These are phyloP conservation scores for Paramuricea clavata DNA, from an alignment of 92 coral and sea anemone genomes.

Conservation along the genomic window DNA sequence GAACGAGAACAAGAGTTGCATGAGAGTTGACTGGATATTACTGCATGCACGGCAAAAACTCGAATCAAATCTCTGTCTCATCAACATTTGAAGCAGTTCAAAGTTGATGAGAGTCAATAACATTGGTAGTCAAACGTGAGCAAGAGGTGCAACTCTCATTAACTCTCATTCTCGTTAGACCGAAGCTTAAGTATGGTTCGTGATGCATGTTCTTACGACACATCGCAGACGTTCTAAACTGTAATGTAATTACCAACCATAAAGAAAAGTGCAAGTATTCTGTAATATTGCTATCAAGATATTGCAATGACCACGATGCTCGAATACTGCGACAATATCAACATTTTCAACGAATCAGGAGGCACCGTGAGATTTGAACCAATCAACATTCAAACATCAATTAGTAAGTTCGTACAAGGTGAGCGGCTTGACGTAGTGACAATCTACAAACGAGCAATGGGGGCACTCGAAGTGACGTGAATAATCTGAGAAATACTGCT, in stretches of 20 bases:
- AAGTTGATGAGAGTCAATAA: too few relatives aligned
- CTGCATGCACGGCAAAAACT: too few relatives aligned
- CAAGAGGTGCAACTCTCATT: too few relatives aligned
- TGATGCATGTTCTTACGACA: background rate
- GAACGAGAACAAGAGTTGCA: too few relatives aligned
- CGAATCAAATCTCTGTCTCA: too few relatives aligned
- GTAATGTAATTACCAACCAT: background rate
- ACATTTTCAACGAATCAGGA: background rate
- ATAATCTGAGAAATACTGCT: constrained; percentile 90
- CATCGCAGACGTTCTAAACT: background rate
- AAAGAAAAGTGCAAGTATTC: background rate
- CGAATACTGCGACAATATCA: background rate
- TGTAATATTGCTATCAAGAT: background rate
- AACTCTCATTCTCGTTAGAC: too few relatives aligned
- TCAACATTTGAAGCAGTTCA: too few relatives aligned
- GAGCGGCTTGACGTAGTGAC: constrained; percentile 91
- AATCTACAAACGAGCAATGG: constrained; percentile 92
- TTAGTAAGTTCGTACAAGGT: constrained; percentile 68
- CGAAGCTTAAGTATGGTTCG: too few relatives aligned
- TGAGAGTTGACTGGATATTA: too few relatives aligned
- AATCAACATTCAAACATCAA: background rate
- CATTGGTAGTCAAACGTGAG: too few relatives aligned
- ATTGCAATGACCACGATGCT: background rate
- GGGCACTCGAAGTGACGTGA: constrained; percentile 92
- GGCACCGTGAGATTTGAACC: background rate